Base-by-base conservation (phyloP, 2,113 vertebrate genomes). In the Cochlearius cochlearius region DNA sequence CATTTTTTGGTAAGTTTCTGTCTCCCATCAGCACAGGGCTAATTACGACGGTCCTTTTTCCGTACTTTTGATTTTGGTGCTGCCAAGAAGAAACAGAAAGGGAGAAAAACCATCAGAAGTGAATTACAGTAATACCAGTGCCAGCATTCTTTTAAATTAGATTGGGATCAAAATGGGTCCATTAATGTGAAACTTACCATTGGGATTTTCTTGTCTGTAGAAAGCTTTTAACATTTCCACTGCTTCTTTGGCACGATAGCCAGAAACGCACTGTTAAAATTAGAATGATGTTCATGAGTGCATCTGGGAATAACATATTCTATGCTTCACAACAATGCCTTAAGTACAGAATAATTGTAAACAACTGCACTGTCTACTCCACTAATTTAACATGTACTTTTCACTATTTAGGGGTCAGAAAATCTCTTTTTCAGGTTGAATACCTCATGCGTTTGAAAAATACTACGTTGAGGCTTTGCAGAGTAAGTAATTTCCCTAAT, bases 181-280 rank as follows among this genome's bases (percentile, higher is more conserved):
- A 84, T 73, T 22, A 63, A 78, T 19, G 30, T 83, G 59, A 80
- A 89, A 97, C 95, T 97, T 94, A 99, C 99, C 99, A 21, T 99
- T 99, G 92, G 99, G 99, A 96, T 99, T 99, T 97, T 99, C 98
- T 95, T 99, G 99, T 94, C 98, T 99, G 97, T 99, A 99, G 97
- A 99, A 99, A 34, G 97, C 97, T 98, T 99, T 99, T 87, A 99
- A 95, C 98, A 99, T 98, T 92, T 99, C 98, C n/a, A 99, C 98
- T 1, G 99, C 99, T 96, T 99, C 99, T 75, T 99, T 98, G 49
- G 99, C 98, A 94, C 98, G 98, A 97, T 99, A 99, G 39, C 99
- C 99, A 58, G 98, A 97, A 78, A 98, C 64, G 94, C 98, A 99
- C 99, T 99, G 96, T 62, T 93, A 72, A 94, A 83, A 97, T 78